phyloP scores from a whole-genome alignment of 2,113 vertebrate genomes.

The Oncorhynchus clarkii region DNA sequence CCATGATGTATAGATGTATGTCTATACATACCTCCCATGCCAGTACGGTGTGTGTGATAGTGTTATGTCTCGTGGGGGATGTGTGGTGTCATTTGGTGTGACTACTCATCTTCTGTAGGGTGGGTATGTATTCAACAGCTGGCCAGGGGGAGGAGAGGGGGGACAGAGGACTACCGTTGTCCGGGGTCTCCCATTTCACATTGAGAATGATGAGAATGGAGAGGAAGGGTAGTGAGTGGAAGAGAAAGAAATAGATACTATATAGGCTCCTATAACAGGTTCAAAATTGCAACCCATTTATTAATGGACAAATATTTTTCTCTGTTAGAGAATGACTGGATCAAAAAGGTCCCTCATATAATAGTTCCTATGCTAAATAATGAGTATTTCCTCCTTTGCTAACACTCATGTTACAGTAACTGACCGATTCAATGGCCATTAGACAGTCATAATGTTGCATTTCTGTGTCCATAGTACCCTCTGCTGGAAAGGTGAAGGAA shows the following conservation, averaged over 20 bases:
- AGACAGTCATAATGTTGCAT: not conserved
- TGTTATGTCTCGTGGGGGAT: slow-evolving; percentile 7
- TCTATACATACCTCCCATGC: not conserved
- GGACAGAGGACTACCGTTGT: not conserved
- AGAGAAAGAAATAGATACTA: not conserved
- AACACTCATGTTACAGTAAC: not conserved
- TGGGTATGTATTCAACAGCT: slow-evolving; percentile 48
- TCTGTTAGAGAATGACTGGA: no score
- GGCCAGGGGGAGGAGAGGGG: not conserved
- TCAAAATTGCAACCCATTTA: no score
- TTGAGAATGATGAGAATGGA: not conserved
- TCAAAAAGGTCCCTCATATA: no score
- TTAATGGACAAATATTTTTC: no score
- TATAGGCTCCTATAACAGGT: no score
- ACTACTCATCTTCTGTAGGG: slow-evolving; percentile 28
- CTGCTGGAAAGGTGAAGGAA: slow-evolving; percentile 30
- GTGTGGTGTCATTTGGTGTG: slow-evolving; percentile 29
- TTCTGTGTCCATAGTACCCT: slow-evolving; percentile 42
- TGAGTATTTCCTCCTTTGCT: not conserved
- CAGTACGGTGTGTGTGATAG: not conserved
- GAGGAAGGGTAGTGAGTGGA: not conserved
- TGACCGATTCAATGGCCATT: not conserved
- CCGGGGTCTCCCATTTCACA: not conserved
- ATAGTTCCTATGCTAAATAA: no score
- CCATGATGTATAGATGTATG: no score